A percentile compares a stretch with the other conserved stretches of the same genome.
Evolutionary conservation across 2,888 invertebrate species (phyloP).

Genomic region (Caenorhabditis sinica): DNA sequence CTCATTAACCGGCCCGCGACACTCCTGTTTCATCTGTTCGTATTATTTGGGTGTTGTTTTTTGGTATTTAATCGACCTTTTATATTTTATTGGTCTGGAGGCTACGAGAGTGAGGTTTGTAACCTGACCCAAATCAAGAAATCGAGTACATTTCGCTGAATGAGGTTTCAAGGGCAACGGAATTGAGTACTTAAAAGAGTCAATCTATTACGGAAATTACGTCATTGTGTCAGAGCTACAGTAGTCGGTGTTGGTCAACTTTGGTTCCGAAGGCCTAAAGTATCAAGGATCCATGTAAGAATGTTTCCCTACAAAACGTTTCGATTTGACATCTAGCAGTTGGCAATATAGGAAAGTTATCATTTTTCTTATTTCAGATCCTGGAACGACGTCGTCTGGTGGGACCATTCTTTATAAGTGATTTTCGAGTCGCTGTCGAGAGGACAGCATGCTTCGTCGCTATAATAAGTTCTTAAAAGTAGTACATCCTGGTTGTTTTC

Average conservation of each 20-base stretch:
- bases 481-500: no score
- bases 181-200: neutral
- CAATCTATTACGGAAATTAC: neutral
- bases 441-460: no score
- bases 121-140: constrained; percentile 36
- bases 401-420: no score
- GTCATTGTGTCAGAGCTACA: constrained; percentile 4
- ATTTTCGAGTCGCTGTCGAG: no score
- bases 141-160: constrained; percentile 16
- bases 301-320: no score
- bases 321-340: no score
- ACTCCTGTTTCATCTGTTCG: neutral
- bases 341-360: no score
- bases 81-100: constrained; percentile 32
- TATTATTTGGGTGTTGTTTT: constrained; percentile 5
- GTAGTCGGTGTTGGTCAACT: neutral
- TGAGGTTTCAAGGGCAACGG: constrained; percentile 7
- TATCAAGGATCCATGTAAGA: no score
- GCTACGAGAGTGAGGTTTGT: constrained; percentile 32
- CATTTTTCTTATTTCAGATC: no score
- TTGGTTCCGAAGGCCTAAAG: neutral
- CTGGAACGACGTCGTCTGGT: no score
- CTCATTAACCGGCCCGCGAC: no score
- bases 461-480: no score
- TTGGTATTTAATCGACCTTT: constrained; percentile 1